Evolutionary conservation across 2,888 invertebrate genomes (phyloP), one percentile per base, ranked within the genome.

Genomic region (Polietes domitor): DNA sequence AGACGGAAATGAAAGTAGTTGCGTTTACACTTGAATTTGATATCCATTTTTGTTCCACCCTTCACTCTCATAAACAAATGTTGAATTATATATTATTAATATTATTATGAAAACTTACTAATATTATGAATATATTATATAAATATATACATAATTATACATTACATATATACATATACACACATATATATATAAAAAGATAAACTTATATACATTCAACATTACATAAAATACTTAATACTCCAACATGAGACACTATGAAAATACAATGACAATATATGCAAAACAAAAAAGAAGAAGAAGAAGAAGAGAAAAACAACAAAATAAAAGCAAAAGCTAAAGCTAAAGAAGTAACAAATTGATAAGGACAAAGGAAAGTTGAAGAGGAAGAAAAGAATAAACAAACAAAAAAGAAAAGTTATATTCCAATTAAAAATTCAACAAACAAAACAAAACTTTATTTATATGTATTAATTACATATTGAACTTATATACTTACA

Each of bases 171-270:
- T 72, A 65, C 41, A 68, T 41, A 75, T 63, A 77, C 32, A 75
- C 15, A 63, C 50, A 58, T 37, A 37, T 37, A 37, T 37, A 37
- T 37, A 37, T 37, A 37, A n/a, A n/a, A n/a, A 80, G 58, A 53
- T 72, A 79, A 50, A 78, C 72, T 77, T 37, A 80, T 41, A 47
- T 65, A 50, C 65, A 72, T 81, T 65, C 24, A 41, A 68, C 37
- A 68, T 43, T 19, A 61, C 61, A 28, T 77, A 80, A 15, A 71
- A 79, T 70, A 80, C 53, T 65, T 53, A 71, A 74, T 76, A 81
- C 81, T 84, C 76, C 81, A 84, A 81, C 84, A 81, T 81, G 84
- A 84, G 84, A 84, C 81, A 80, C 77, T 83, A 78, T 83, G 71
- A 78, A 65, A 77, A 72, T 17, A 32, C 63, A 63, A 75, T 71